These are phyloP conservation scores for Euura lappo DNA, from an alignment of 1,140 invertebrate genomes.

Conservation along the genomic window DNA sequence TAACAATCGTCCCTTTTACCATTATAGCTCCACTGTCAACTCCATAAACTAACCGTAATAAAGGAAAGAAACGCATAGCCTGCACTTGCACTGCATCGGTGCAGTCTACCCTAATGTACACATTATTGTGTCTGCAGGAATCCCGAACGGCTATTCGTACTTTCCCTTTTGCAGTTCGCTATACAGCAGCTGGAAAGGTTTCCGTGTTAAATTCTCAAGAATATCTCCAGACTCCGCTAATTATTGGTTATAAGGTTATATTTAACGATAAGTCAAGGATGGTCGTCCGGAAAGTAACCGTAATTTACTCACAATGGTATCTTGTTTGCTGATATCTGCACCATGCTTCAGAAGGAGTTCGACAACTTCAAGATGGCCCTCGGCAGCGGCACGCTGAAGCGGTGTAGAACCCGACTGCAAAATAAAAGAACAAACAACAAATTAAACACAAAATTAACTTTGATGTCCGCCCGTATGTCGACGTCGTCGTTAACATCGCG, in stretches of 20 bases:
- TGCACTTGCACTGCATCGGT: background rate
- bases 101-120: background rate
- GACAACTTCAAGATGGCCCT: constrained; percentile 81
- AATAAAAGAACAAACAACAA: constrained; percentile 23
- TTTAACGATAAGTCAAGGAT: too few relatives aligned
- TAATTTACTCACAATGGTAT: constrained; percentile 68
- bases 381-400: constrained; percentile 82
- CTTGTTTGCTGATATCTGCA: constrained; percentile 77
- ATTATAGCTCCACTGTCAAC: background rate
- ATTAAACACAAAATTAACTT: constrained; percentile 10
- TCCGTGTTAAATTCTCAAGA: too few relatives aligned
- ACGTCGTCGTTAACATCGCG: too few relatives aligned
- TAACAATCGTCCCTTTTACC: too few relatives aligned
- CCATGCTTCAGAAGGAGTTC: constrained; percentile 73
- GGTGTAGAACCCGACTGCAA: constrained; percentile 77
- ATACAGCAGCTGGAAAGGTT: background rate
- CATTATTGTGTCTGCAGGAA: background rate
- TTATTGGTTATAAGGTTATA: too few relatives aligned
- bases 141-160: background rate
- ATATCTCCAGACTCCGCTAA: too few relatives aligned
- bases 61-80: background rate
- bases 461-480: background rate
- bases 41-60: background rate
- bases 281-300: too few relatives aligned
- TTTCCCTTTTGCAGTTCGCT: background rate